Conservation (phyloP, 2,888 invertebrate genomes). For the Dysmachus trigonus region DNA sequence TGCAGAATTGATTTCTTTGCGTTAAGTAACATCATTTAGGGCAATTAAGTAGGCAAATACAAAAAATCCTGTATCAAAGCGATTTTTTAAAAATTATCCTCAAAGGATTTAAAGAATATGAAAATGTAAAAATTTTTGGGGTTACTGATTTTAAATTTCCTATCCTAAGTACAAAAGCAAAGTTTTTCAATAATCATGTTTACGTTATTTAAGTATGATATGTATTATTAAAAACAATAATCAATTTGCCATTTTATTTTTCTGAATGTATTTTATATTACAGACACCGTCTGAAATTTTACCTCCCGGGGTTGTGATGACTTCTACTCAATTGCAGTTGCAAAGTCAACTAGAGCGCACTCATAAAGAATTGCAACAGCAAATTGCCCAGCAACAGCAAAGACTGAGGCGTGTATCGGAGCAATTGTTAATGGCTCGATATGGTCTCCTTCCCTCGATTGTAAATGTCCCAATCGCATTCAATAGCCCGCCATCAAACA, state of each 20-base stretch:
- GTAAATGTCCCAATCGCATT: slow-evolving; percentile 51
- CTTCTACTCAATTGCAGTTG: slow-evolving; percentile 68
- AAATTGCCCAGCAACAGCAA: slow-evolving; percentile 86
- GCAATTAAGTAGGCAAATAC: too few species aligned
- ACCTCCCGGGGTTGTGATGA: slow-evolving; percentile 66
- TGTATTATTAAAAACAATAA: too few species aligned
- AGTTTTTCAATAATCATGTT: too few species aligned
- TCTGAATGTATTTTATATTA: neutral
- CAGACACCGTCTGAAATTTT: slow-evolving; percentile 56
- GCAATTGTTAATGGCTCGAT: slow-evolving; percentile 81
- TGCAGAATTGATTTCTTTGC: too few species aligned
- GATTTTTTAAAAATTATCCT: too few species aligned
- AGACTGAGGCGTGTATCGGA: slow-evolving; percentile 87
- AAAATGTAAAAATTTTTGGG: too few species aligned
- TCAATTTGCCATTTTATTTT: neutral
- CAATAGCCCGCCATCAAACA: slow-evolving; percentile 31
- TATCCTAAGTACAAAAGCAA: too few species aligned
- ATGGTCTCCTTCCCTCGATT: slow-evolving; percentile 71
- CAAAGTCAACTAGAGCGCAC: slow-evolving; percentile 82
- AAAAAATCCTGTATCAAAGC: too few species aligned
- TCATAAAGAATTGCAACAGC: slow-evolving; percentile 84
- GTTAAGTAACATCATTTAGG: too few species aligned
- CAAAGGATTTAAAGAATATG: too few species aligned
- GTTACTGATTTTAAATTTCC: too few species aligned
- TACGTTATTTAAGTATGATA: too few species aligned